Base-by-base conservation (phyloP, 2,888 invertebrate genomes). In the Chloroclysta siterata region DNA sequence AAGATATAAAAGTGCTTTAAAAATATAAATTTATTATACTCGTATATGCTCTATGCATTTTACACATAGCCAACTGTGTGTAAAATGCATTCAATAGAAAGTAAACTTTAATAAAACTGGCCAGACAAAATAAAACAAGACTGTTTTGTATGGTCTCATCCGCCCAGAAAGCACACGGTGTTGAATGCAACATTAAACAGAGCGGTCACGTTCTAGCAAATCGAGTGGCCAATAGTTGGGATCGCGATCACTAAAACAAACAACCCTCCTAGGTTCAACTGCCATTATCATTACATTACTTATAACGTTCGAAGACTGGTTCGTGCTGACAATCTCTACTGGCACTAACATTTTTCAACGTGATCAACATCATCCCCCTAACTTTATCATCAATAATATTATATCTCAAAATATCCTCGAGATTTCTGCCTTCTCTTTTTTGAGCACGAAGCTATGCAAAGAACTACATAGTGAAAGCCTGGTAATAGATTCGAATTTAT, bases 131-230 rank as follows among this genome's bases (percentile, higher is more conserved):
- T 59, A 66, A 66, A 66, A 50, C 53, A 62, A 59, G 54, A 58
- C 17, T 22, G 46, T 41, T 64, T 60, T 64, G 60, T 53, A 64
- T 56, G 55, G 64, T 54, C 53, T 39, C 61, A 62, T 64, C 68
- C 65, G 57, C 64, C 42, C 58, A 63, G 68, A 65, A 56, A 61
- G 63, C 55, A 55, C 51, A 63, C 63, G 47, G 64, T 66, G 58
- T 58, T 72, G 68, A 70, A 70, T 68, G 59, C 65, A 61, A 60
- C 67, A 70, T 68, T 67, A 66, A 73, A 74, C 71, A 72, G 71
- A 73, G 76, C 68, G 75, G 73, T 77, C 78, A 78, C 75, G 71
- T 73, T 72, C 63, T 72, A 72, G 71, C 76, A 78, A 78, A 77
- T 75, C 76, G 77, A 72, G 72, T 69, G 62, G 69, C 71, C 66